A percentile compares a stretch with the other conserved stretches of the same genome.
Evolutionary conservation across 2,113 vertebrate genomes (phyloP).

Genomic region (Prolemur simus): DNA sequence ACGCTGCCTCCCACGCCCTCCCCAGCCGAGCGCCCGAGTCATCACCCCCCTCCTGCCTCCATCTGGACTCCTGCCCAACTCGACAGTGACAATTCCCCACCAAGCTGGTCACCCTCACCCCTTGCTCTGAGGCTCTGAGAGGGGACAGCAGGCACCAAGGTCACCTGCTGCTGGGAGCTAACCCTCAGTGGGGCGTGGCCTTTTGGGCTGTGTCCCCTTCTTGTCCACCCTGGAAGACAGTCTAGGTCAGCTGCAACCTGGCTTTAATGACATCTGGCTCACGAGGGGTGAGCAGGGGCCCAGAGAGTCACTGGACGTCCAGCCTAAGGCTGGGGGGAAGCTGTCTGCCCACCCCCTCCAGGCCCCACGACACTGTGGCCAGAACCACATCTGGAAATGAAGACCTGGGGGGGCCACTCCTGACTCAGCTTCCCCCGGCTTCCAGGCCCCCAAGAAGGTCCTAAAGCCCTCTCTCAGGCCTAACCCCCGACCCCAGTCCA

Average conservation of each 20-base stretch:
- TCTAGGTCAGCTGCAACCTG: no score
- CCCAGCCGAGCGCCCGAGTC: no score
- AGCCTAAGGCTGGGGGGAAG: background rate
- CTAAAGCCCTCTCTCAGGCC: background rate
- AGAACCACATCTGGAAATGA: background rate
- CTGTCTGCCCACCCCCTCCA: rapidly evolving
- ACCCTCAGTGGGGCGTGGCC: no score
- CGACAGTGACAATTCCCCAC: background rate
- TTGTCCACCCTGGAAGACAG: background rate
- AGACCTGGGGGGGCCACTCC: background rate
- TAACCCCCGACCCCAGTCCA: rapidly evolving
- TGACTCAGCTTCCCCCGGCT: background rate
- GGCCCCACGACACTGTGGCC: rapidly evolving
- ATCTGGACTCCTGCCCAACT: rapidly evolving
- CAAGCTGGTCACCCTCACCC: background rate
- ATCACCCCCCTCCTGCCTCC: rapidly evolving
- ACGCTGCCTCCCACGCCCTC: background rate
- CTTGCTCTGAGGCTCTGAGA: background rate
- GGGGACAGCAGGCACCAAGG: background rate
- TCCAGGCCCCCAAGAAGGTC: background rate
- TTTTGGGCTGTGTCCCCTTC: rapidly evolving
- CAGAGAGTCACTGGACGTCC: background rate
- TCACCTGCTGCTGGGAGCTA: background rate
- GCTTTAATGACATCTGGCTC: background rate
- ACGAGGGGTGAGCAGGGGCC: background rate